Evolutionary conservation across 1,140 invertebrate genomes (phyloP).

Genomic region (Nasonia longicornis): DNA sequence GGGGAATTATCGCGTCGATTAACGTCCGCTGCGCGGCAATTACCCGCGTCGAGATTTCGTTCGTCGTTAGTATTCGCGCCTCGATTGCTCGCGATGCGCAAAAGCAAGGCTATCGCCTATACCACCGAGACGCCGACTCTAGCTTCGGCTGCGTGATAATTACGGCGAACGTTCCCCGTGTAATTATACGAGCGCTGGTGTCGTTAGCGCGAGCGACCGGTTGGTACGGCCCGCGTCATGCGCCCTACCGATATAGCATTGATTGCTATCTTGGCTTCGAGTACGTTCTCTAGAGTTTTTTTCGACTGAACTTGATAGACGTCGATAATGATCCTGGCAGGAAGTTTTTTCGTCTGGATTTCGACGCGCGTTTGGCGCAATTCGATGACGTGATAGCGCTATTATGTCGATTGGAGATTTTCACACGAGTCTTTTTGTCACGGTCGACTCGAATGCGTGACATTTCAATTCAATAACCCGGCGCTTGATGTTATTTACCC

Average conservation of each 20-base stretch:
- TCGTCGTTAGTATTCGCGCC: constrained; percentile 20
- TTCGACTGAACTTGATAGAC: neutral
- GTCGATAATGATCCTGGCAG: neutral
- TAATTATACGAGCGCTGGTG: constrained; percentile 24
- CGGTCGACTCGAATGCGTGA: too few relatives aligned
- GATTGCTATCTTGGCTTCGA: neutral
- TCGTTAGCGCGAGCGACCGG: constrained; percentile 35
- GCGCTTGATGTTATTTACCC: too few relatives aligned
- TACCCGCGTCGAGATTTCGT: constrained; percentile 12
- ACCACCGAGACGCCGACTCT: too few relatives aligned
- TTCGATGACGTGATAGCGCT: too few relatives aligned
- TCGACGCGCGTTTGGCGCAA: neutral
- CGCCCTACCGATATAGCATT: neutral
- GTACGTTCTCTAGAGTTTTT: neutral
- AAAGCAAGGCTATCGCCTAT: neutral
- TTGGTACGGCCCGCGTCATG: neutral
- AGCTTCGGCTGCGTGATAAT: neutral
- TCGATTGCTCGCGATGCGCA: constrained; percentile 8
- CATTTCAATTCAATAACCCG: too few relatives aligned
- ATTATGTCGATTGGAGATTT: too few relatives aligned
- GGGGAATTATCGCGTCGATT: constrained; percentile 13
- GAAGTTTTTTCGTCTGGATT: neutral
- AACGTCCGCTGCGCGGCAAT: constrained; percentile 26
- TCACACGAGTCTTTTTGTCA: too few relatives aligned
- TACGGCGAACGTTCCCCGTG: neutral